Evolutionary conservation across 2,888 invertebrate genomes (phyloP), one percentile per base, ranked within the genome.

Genomic region (Cistogaster globosa): DNA sequence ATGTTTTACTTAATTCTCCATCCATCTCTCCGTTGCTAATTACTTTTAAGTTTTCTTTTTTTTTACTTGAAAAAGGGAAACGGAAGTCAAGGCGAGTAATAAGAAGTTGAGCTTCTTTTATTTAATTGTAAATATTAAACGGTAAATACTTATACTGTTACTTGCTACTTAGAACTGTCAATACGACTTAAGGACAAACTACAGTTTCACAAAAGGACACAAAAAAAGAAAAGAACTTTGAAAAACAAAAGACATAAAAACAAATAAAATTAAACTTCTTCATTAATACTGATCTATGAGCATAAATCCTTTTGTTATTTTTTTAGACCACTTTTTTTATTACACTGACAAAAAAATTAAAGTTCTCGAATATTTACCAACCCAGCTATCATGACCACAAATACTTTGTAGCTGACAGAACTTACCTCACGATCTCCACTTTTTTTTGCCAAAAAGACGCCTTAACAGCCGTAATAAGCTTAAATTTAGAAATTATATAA

Each of bases 281-380:
- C 92, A 92, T 92, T 92, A 92, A 92, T 92, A 91, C 92, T 92
- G 92, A 92, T 92, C 92, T 92, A 92, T 92, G 92, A 91, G 90
- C 91, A 91, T 91, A 92, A 92, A 91, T 91, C 91, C 91, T 89
- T 89, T 90, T 85, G 51, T 75, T 36, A 36, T 89, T 89, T 90
- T 85, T 45, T 75, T 36, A 36, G 32, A 22, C n/a, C 2, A 9
- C 16, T 16, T 71, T 26, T 36, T 11, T 4, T 1, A 26, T 20
- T 71, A 82, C 82, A 77, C 82, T 53, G 16, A 79, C 6, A 12
- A n/a, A 53, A 18, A 53, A 53, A 18, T 11, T 7, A 42, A 32
- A 32, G n/a, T n/a, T n/a, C n/a, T n/a, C n/a, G n/a, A n/a, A 26
- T 4, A 26, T 26, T 26, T 26, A 2, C 4, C 26, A 26, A 26